Conservation (phyloP, 2,888 invertebrate species). For the Drosophila cognata region DNA sequence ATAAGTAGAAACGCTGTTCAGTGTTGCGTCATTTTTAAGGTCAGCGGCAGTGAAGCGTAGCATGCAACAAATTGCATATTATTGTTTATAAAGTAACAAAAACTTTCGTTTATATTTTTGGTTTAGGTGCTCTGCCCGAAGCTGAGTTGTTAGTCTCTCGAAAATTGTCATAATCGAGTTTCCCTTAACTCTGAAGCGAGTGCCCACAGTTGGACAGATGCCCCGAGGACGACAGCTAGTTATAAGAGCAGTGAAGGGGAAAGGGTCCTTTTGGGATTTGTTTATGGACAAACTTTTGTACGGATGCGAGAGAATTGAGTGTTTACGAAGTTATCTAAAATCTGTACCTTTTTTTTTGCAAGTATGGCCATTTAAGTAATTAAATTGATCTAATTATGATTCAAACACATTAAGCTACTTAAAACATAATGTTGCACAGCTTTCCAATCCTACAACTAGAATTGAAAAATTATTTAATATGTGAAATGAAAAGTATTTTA, state of each 20-base stretch:
- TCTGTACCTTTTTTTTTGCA: background rate
- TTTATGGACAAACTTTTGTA: conserved; percentile 40
- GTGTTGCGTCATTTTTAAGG: conserved; percentile 27
- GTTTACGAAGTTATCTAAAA: background rate
- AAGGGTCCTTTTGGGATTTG: conserved; percentile 1
- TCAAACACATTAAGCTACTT: background rate
- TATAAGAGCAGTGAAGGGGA: too few relatives aligned
- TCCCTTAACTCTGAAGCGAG: conserved; percentile 23
- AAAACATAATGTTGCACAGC: background rate
- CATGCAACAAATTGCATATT: conserved; percentile 49
- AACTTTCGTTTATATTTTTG: conserved; percentile 34
- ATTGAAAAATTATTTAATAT: background rate
- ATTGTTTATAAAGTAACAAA: conserved; percentile 42
- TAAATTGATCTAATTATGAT: background rate
- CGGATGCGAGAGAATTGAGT: conserved; percentile 11
- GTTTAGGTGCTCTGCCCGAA: background rate
- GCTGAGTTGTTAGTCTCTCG: conserved; percentile 27
- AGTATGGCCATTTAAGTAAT: background rate
- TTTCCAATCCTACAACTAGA: background rate
- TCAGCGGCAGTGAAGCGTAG: conserved; percentile 13
- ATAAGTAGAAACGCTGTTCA: background rate
- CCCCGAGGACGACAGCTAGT: background rate
- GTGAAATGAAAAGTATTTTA: background rate
- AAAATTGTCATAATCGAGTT: conserved; percentile 45
- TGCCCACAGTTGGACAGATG: conserved; percentile 9